These are phyloP conservation scores for Lucilia sericata DNA, from an alignment of 1,140 invertebrate species.

Conservation along the genomic window DNA sequence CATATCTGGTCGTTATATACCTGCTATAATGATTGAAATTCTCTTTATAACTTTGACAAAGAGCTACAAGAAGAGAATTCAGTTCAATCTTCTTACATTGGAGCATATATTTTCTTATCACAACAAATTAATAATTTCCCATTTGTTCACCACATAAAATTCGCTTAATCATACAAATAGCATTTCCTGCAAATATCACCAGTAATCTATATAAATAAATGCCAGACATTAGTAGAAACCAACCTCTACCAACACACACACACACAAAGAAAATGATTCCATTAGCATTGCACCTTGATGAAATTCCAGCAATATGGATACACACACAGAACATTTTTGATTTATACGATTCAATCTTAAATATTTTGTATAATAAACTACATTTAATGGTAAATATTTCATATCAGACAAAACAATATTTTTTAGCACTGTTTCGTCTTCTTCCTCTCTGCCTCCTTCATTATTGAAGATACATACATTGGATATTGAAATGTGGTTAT, in stretches of 20 bases:
- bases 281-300: slow-evolving; percentile 43
- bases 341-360: slow-evolving; percentile 67
- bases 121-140: slow-evolving; percentile 11
- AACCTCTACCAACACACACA: not conserved
- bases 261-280: not conserved
- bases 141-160: not conserved
- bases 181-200: not conserved
- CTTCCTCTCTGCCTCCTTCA: not conserved
- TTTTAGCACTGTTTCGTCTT: not conserved
- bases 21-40: too few relatives aligned
- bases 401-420: slow-evolving; percentile 41
- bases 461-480: not conserved
- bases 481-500: not conserved
- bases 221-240: not conserved
- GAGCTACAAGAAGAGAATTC: too few relatives aligned
- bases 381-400: slow-evolving; percentile 43
- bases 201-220: not conserved
- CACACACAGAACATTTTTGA: slow-evolving; percentile 48
- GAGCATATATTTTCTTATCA: not conserved
- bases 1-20: too few relatives aligned
- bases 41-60: too few relatives aligned
- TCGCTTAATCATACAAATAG: not conserved
- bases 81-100: too few relatives aligned
- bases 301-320: not conserved
- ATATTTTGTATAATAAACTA: slow-evolving; percentile 40